These are phyloP conservation scores for Heliopora coerulea DNA, from an alignment of 92 coral and sea anemone species.

Conservation along the genomic window DNA sequence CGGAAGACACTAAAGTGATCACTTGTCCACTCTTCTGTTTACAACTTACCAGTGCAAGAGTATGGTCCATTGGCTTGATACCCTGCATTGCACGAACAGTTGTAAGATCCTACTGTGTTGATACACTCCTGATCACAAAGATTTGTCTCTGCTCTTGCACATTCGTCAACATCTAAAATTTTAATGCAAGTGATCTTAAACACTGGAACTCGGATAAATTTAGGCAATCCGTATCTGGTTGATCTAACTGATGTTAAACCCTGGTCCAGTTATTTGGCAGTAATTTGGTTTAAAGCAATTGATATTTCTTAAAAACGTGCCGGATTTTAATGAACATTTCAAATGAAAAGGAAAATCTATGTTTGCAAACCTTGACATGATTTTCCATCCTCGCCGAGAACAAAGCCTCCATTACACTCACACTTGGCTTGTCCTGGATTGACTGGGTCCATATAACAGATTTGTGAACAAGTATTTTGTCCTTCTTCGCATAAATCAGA, in stretches of 20 bases:
- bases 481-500: not conserved
- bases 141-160: slow-evolving; percentile 12
- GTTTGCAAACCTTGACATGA: slow-evolving; percentile 17
- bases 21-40: no score
- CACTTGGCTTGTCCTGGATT: slow-evolving; percentile 24
- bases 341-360: no score
- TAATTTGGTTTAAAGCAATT: no score
- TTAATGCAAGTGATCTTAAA: not conserved
- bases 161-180: slow-evolving; percentile 22
- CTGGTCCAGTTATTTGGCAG: no score
- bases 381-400: slow-evolving; percentile 6
- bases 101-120: slow-evolving; percentile 21
- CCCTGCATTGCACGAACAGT: slow-evolving; percentile 21
- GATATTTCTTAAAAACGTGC: no score
- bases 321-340: no score
- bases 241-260: no score
- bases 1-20: no score
- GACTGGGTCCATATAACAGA: slow-evolving; percentile 30
- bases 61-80: not conserved
- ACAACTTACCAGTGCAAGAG: slow-evolving; percentile 19
- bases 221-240: no score
- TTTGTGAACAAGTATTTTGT: slow-evolving; percentile 7
- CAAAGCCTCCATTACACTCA: slow-evolving; percentile 19
- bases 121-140: slow-evolving; percentile 16
- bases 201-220: no score